Base-by-base conservation (phyloP, 2,888 invertebrate species). In the Lochmaea capreae region DNA sequence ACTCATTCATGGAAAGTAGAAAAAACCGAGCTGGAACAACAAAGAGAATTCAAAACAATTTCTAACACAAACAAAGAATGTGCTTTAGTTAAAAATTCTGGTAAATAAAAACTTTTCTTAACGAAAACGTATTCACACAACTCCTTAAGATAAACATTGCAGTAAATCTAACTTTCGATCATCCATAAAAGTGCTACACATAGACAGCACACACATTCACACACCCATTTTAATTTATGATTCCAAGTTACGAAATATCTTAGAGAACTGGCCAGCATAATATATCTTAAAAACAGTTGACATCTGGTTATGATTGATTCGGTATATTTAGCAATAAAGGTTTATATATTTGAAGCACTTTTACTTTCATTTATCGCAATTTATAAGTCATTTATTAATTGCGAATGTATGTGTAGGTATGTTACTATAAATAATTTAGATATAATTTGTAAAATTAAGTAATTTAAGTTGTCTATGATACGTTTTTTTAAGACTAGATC, bases 281-380 rank as follows among this genome's bases (percentile, higher is more conserved):
- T 67, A 62, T 72, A 43, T 61, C 62, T 42, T 67, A 67, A 54
- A 67, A 62, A 54, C 33, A 12, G 67, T 63, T 72, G 72, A 66
- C 67, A 67, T 39, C 49, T 67, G n/a, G 26, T 39, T 39, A 22
- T 74, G 73, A 74, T 74, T 67, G 73, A 74, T 67, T 43, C 49
- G 57, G 67, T 57, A 52, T 14, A 59, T 63, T 71, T 58, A 65
- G 62, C 63, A 59, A 67, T 59, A 58, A 72, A 58, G 12, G 46
- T 65, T 67, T 59, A 58, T 58, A 68, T 57, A 73, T n/a, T 14
- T 33, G 73, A 65, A n/a, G 43, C 58, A 73, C 73, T 73, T 62
- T 73, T 73, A 73, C 73, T 73, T 73, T 73, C 73, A 18, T 62
- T 73, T 54, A 26, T 65, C 1, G 33, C 33, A 9, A 39, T 39